Conservation (phyloP, 2,113 vertebrate species). For the Dicaeum eximium region DNA sequence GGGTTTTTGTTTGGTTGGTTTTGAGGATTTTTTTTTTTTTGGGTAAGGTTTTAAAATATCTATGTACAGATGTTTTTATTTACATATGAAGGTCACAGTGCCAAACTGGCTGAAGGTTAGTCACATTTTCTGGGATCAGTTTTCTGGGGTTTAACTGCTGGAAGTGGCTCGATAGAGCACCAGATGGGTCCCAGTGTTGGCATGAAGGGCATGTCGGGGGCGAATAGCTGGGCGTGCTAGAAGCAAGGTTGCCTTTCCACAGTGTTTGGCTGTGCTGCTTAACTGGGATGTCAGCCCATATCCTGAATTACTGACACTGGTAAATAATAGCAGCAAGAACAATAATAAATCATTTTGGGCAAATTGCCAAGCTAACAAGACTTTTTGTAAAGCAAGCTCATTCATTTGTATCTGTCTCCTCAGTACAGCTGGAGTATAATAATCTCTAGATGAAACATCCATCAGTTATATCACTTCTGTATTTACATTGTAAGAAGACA, state of each 20-base stretch:
- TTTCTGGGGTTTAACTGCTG: not conserved
- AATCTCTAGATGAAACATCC: not conserved
- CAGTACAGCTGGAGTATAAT: not conserved
- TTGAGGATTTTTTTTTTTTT: not conserved
- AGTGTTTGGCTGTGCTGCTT: not conserved
- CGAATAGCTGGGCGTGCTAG: rapidly evolving
- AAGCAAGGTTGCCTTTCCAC: not conserved
- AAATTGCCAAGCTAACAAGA: not conserved
- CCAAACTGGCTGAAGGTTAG: not conserved
- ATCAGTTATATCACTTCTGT: not conserved
- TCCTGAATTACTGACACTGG: not conserved
- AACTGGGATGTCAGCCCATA: not conserved
- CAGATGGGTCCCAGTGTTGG: not conserved
- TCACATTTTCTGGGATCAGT: not conserved
- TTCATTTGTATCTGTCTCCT: not conserved
- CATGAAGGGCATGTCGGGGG: not conserved
- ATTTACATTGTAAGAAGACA: not conserved
- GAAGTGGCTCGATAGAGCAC: not conserved
- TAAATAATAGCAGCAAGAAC: not conserved
- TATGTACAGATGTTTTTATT: not conserved
- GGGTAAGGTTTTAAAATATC: not conserved
- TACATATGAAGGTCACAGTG: not conserved
- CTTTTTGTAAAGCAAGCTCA: not conserved
- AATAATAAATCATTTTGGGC: not conserved
- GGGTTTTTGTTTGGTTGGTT: not conserved